These are phyloP conservation scores for Apomyelois bistriatella DNA, from an alignment of 2,888 invertebrate species.

Conservation along the genomic window DNA sequence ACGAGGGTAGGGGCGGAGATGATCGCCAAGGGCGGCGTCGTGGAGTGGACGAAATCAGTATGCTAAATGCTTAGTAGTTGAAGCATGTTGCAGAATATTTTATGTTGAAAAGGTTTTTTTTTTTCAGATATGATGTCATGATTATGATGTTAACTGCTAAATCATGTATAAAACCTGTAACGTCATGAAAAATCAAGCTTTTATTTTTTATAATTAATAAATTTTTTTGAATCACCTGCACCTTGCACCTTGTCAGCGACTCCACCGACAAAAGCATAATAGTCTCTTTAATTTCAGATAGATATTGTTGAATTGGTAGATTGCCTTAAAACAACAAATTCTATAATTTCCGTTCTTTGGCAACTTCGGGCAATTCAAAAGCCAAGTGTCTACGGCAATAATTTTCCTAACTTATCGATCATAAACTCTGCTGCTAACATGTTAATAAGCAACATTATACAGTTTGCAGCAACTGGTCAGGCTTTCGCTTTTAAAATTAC, in stretches of 20 bases:
- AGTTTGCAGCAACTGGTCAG: not conserved
- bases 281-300: no score
- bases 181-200: no score
- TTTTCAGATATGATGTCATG: no score
- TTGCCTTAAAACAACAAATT: no score
- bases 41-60: slow-evolving; percentile 15
- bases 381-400: not conserved
- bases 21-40: slow-evolving; percentile 32
- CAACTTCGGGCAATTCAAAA: not conserved
- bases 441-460: slow-evolving; percentile 8
- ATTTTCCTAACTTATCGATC: slow-evolving; percentile 6
- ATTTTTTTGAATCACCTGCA: no score
- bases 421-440: slow-evolving; percentile 2
- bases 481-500: slow-evolving; percentile 8
- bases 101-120: no score
- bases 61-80: not conserved
- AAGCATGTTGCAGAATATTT: not conserved
- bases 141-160: no score
- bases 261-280: no score
- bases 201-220: no score
- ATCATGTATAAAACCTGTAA: no score
- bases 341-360: not conserved
- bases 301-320: no score
- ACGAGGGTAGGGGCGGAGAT: slow-evolving; percentile 34
- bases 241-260: no score